Percentiles rank a stretch among this genome's conserved stretches.
phyloP scores from a whole-genome alignment of 2,113 vertebrate genomes.

The Diadophis punctatus region DNA sequence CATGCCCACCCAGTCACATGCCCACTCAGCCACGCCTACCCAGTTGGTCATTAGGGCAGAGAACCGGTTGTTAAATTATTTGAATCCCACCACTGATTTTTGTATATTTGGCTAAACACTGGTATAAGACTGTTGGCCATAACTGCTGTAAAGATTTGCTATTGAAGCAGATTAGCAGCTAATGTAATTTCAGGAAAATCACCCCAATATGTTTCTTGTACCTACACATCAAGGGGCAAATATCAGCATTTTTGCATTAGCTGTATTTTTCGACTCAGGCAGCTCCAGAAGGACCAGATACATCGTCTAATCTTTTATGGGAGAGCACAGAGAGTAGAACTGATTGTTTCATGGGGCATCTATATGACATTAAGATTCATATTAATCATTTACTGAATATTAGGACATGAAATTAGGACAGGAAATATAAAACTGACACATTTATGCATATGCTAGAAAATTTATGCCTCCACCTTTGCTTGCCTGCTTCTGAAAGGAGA shows the following conservation, averaged over 20 bases:
- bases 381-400: slow-evolving; percentile 36
- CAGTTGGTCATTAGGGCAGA: too few relatives aligned
- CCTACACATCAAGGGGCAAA: neutral
- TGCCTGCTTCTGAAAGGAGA: slow-evolving; percentile 57
- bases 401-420: slow-evolving; percentile 53
- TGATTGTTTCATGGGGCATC: slow-evolving; percentile 1
- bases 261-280: neutral
- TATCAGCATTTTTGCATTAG: neutral
- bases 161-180: neutral
- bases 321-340: slow-evolving; percentile 39
- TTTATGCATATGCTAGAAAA: slow-evolving; percentile 62
- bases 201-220: neutral
- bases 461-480: slow-evolving; percentile 63
- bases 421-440: slow-evolving; percentile 54
- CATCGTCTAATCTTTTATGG: neutral
- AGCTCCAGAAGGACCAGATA: slow-evolving; percentile 9
- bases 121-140: neutral
- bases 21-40: too few relatives aligned
- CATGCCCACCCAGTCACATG: too few relatives aligned
- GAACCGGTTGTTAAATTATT: too few relatives aligned
- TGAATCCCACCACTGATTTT: too few relatives aligned
- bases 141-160: neutral
- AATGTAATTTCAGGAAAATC: neutral
- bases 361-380: slow-evolving; percentile 26
- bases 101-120: neutral